Evolutionary conservation across 2,797 vertebrate species (phyloP).

Genomic region (Basileuterus tristriatus): DNA sequence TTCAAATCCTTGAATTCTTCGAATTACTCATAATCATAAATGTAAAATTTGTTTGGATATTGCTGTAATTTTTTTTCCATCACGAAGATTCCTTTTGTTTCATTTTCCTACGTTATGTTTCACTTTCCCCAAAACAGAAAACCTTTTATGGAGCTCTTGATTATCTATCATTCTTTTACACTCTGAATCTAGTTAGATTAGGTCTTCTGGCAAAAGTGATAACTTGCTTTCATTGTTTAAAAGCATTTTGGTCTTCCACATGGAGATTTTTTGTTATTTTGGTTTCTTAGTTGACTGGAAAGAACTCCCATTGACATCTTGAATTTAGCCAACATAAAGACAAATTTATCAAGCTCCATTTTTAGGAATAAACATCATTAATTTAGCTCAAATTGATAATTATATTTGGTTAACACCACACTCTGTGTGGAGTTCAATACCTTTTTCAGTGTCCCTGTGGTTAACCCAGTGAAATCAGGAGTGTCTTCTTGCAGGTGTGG

Average conservation of each 20-base stretch:
- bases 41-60: not conserved
- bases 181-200: not conserved
- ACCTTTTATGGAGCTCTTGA: not conserved
- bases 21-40: not conserved
- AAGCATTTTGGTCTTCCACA: not conserved
- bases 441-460: not conserved
- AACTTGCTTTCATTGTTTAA: not conserved
- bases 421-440: not conserved
- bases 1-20: not conserved
- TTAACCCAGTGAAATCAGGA: not conserved
- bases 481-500: not conserved
- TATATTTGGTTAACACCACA: not conserved
- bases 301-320: not conserved
- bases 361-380: not conserved
- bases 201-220: not conserved
- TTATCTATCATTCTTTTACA: not conserved
- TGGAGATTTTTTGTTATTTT: not conserved
- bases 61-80: not conserved
- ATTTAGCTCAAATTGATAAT: not conserved
- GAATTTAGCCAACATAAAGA: not conserved
- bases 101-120: not conserved
- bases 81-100: not conserved
- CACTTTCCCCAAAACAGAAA: not conserved
- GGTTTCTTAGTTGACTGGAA: not conserved
- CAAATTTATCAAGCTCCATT: not conserved